These are phyloP conservation scores for Scolopax bukidnonensis DNA, from an alignment of 2,797 vertebrate genomes.

Conservation along the genomic window DNA sequence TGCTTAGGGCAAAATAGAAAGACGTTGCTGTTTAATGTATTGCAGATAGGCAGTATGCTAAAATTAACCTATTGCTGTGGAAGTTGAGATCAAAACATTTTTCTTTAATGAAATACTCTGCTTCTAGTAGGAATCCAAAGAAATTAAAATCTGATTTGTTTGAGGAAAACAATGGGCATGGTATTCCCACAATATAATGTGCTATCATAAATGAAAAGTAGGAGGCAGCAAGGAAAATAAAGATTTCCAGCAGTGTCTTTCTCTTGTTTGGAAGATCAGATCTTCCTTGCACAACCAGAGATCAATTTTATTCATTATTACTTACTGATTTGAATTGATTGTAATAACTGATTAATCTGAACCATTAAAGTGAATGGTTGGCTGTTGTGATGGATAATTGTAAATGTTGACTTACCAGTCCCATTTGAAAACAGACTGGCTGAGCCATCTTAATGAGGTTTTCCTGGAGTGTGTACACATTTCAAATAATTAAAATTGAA, in stretches of 20 bases:
- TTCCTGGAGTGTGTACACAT: constrained; percentile 71
- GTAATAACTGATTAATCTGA: constrained; percentile 67
- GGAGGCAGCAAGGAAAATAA: not conserved
- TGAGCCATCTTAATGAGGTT: constrained; percentile 70
- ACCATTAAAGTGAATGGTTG: constrained; percentile 45
- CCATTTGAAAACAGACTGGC: constrained; percentile 64
- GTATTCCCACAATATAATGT: not conserved
- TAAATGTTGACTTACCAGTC: constrained; percentile 58
- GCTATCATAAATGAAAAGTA: not conserved
- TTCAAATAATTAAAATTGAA: constrained; percentile 79
- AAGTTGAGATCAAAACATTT: not conserved
- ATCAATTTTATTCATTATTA: not conserved
- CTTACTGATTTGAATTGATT: constrained; percentile 11
- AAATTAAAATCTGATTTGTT: not conserved
- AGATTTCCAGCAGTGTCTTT: not conserved
- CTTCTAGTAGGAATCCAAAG: not conserved
- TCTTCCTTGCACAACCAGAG: not conserved
- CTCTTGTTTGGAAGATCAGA: not conserved
- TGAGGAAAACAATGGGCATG: not conserved
- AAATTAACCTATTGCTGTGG: not conserved
- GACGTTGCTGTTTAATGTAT: not conserved
- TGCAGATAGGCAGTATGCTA: not conserved
- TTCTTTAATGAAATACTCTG: not conserved
- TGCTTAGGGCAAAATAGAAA: not conserved
- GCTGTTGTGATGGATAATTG: constrained; percentile 41